Base-by-base conservation (phyloP, 2,888 invertebrate species). In the Xestia ashworthii region DNA sequence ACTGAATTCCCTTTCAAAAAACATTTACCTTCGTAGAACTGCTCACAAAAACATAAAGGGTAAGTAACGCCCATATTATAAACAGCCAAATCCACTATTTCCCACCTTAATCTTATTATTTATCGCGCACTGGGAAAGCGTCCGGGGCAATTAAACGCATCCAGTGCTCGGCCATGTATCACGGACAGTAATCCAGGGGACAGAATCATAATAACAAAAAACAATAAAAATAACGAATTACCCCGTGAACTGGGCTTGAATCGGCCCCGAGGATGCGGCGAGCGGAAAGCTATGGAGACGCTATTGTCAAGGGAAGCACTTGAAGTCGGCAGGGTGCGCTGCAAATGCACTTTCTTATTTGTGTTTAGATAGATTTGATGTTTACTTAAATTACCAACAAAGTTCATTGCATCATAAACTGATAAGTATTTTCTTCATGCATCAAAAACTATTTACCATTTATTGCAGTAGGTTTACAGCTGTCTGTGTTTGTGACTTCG, bases 211-310 rank as follows among this genome's bases (percentile, higher is more conserved):
- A 96, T 96, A 96, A 96, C 95, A 96, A 96, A 96, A 96, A 96
- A 96, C 96, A 96, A 96, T 96, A 96, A 96, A 96, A 96, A 96
- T 96, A 96, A 96, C 95, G 95, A 95, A 96, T 96, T 95, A 95
- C 95, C 93, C 94, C 94, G 94, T 92, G 95, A 94, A 95, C 95
- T 94, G 92, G 90, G 94, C 93, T 93, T 87, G 95, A 92, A 94
- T 95, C 91, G 94, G 94, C 92, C 91, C 90, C 87, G 92, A 93
- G 93, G 91, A 91, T 87, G 87, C 77, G 74, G 93, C 62, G 81
- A 81, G 90, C 72, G 46, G 87, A 46, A 50, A 38, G 50, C 5
- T 0, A 78, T 92, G 91, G 94, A 94, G 93, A 87, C 72, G 88
- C 0, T 73, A 14, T 84, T 82, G 5, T 0, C 46, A 3, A 8